phyloP scores from a whole-genome alignment of 2,113 vertebrate species.

The Rhea americana region DNA sequence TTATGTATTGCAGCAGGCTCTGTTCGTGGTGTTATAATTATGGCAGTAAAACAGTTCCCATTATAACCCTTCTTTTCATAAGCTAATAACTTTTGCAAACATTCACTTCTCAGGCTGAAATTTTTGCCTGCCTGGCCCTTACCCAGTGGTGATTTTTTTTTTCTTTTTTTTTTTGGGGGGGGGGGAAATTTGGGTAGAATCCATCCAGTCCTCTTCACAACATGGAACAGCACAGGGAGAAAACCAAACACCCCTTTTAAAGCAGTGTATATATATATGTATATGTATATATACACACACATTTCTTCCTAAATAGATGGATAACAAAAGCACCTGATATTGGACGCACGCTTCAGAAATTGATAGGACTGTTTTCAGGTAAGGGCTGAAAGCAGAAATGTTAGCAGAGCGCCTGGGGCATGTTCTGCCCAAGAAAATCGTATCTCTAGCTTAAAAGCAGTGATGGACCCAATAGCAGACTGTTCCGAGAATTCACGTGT shows the following conservation, averaged over 20 bases:
- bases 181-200: not conserved
- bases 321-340: not conserved
- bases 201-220: not conserved
- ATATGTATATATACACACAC: too few relatives aligned
- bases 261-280: not conserved
- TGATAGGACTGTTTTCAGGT: not conserved
- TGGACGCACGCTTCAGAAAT: not conserved
- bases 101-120: slow-evolving; percentile 18
- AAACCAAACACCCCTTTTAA: not conserved
- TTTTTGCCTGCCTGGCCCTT: slow-evolving; percentile 23
- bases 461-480: not conserved
- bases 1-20: slow-evolving; percentile 48
- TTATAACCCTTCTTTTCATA: slow-evolving; percentile 52
- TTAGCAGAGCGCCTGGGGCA: not conserved
- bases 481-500: not conserved
- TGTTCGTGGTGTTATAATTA: slow-evolving; percentile 51
- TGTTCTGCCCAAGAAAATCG: not conserved
- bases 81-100: slow-evolving; percentile 59
- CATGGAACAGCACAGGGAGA: not conserved
- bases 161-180: not conserved
- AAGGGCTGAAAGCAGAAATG: not conserved
- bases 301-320: not conserved
- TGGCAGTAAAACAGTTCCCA: slow-evolving; percentile 63
- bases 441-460: not conserved
- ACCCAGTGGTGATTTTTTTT: not conserved